Base-by-base conservation (phyloP, 2,797 vertebrate genomes). In the Rallus crepitans region DNA sequence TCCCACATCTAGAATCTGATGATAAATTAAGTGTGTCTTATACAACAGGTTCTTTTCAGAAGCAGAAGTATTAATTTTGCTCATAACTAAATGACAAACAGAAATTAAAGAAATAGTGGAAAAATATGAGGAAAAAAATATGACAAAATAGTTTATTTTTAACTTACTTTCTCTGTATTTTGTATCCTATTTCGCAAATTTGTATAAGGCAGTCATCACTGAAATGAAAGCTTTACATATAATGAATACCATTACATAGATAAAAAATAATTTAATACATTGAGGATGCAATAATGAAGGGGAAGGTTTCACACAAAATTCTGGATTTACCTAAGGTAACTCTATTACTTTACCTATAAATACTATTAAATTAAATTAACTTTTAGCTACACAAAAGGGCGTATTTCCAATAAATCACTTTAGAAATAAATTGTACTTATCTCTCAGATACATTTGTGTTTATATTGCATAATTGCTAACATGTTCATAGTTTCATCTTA, bases 181-280 rank as follows among this genome's bases (percentile, higher is more conserved):
- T 93, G 57, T 68, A 94, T 6, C 6, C 4, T 69, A 18, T 53
- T 89, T 89, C 15, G 0, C 12, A 69, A 92, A 89, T 91, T 80
- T 79, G 10, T 85, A 9, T 80, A 88, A 90, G 55, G 37, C 23
- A 89, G 92, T 93, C 37, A 45, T 75, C 37, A 53, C 47, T 70
- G 89, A 94, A 92, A 88, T 21, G 73, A 85, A 97, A 94, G 39
- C 12, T 96, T 93, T 94, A 86, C 23, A 70, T 87, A 65, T 94
- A 96, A 96, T 93, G 82, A 97, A 96, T 88, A 87, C 33, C 7
- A 91, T 90, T 96, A 93, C 64, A 95, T 45, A 95, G 55, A 93
- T 90, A 94, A 95, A 75, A 97, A 95, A 85, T 89, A 94, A 95
- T 98, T 96, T 97, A 59, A 88, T 92, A 93, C 33, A 92, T 94